phyloP scores from a whole-genome alignment of 2,888 invertebrate species.

The Drosophila picticornis region DNA sequence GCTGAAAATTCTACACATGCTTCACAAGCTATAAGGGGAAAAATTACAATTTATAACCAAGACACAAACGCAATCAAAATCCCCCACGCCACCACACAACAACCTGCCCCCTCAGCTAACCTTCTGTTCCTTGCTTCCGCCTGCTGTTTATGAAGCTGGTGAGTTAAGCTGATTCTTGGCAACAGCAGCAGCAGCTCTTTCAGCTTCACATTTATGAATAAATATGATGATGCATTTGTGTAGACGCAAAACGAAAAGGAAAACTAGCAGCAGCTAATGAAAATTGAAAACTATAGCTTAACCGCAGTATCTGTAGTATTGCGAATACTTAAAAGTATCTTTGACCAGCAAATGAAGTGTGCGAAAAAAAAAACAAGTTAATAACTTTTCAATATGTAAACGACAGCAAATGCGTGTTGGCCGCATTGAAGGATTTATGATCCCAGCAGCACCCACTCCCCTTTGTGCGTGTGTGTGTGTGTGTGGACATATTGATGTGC shows the following conservation, averaged over 20 bases:
- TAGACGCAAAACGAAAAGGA: constrained; percentile 32
- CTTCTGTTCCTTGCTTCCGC: constrained; percentile 42
- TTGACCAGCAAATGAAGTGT: background rate
- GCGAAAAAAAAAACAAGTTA: constrained; percentile 33
- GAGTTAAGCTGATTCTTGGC: constrained; percentile 74
- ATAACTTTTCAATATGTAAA: constrained; percentile 53
- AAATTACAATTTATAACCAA: constrained; percentile 76
- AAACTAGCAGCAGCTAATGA: constrained; percentile 35
- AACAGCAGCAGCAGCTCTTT: constrained; percentile 17
- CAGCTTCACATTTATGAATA: constrained; percentile 66
- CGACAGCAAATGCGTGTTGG: constrained; percentile 42
- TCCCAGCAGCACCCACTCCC: constrained; percentile 32
- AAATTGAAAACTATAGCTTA: constrained; percentile 24
- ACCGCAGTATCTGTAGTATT: background rate
- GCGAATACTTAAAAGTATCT: background rate
- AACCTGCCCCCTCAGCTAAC: background rate
- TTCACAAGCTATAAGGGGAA: constrained; percentile 34
- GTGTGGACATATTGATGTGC: constrained; percentile 71
- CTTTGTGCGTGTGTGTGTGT: constrained; percentile 1
- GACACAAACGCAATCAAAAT: constrained; percentile 73
- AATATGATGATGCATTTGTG: constrained; percentile 56
- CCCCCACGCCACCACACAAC: constrained; percentile 35
- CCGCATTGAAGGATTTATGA: constrained; percentile 68
- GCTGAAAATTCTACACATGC: constrained; percentile 26
- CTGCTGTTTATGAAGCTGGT: constrained; percentile 68